Base-by-base conservation (phyloP, 2,888 invertebrate genomes). In the Himalopsyche kuldschensis region DNA sequence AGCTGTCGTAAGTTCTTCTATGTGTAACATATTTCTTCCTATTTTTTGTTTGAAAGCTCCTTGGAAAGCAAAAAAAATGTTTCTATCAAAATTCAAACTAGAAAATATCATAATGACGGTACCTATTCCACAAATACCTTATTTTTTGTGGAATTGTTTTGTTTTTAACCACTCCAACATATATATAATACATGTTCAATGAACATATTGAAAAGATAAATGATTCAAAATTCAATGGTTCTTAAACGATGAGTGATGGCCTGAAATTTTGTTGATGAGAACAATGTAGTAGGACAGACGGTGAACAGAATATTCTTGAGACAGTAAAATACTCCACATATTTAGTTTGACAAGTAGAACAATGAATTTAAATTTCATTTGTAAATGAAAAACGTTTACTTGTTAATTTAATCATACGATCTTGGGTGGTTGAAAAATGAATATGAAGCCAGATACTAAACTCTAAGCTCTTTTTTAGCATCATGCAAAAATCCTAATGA, bases 1-100 rank as follows among this genome's bases (percentile, higher is more conserved):
- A 15, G 31, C n/a, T 83, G 83, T 75, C 83, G 83, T 83, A 81
- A 78, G 83, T 41, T 41, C 15, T 32, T 32, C 6, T 4, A 78
- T 48, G n/a, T 55, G 8, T 20, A 55, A 24, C 20, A 30, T 20
- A 30, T 69, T 30, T 69, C 4, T 4, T 15, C 11, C 6, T 2
- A 3, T 27, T 69, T 11, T 69, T 69, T 24, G 6, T 20, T 63
- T 27, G 3, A 24, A 63, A 63, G 17, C 17, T 11, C 20, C 6
- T 55, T n/a, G n/a, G n/a, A 20, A 55, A 55, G 1, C n/a, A 5
- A 20, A 55, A 0, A 55, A 8, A 20, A 3, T 20, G 4, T 55
- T 55, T 41, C 15, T 1, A 15, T 41, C 4, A 41, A 41, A 41
- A 41, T 2, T 6, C 15, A 15, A 41, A 41, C 41, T 15, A 41